phyloP scores from a whole-genome alignment of 2,113 vertebrate species.

The Saccopteryx leptura region DNA sequence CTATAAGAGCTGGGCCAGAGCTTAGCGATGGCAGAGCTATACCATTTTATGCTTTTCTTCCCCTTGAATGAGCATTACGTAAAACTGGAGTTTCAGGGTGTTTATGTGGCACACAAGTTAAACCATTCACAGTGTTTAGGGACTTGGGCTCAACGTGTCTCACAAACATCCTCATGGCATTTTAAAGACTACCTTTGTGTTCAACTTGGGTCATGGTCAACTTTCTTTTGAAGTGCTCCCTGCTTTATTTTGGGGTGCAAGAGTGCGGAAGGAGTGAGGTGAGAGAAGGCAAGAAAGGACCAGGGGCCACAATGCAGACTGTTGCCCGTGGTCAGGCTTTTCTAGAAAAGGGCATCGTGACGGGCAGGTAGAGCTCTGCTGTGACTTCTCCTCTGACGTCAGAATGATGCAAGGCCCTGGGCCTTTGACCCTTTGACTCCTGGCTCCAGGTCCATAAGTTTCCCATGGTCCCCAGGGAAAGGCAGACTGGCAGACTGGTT shows the following conservation, averaged over 20 bases:
- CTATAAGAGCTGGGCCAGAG: not conserved
- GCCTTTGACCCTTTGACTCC: not conserved
- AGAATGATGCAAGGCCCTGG: not conserved
- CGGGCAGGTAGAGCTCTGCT: not conserved
- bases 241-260: not conserved
- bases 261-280: not conserved
- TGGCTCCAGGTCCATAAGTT: not conserved
- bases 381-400: not conserved
- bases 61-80: not conserved
- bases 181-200: slow-evolving; percentile 40
- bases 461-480: not conserved
- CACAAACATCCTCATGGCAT: slow-evolving; percentile 11
- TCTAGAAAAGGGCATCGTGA: not conserved
- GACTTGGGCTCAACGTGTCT: not conserved
- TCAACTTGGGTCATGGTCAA: not conserved
- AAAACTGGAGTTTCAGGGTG: slow-evolving; percentile 1
- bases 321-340: not conserved
- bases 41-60: not conserved
- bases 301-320: accelerated
- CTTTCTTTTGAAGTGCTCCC: not conserved
- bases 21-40: not conserved
- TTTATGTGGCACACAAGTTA: not conserved
- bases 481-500: not conserved
- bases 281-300: not conserved
- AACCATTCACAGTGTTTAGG: not conserved